Base-by-base conservation (phyloP, 2,797 vertebrate species). In the Ctenopoma multispine region DNA sequence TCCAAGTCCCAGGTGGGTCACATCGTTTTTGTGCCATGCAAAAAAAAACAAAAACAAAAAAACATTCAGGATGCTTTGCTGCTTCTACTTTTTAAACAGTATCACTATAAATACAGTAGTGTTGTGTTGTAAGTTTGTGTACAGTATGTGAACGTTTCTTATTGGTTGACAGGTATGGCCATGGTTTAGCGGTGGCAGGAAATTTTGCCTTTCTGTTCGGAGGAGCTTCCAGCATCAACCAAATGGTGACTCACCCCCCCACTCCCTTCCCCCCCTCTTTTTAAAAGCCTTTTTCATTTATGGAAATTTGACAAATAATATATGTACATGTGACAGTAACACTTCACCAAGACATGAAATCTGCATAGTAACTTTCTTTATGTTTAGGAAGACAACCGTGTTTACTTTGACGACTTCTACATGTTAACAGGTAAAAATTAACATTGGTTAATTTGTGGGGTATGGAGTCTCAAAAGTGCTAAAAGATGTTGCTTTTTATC, bases 351-450 rank as follows among this genome's bases (percentile, higher is more conserved):
- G 44, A 38, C 21, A 20, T 15, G 18, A 18, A 34, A 21, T 41
- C 5, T 15, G 10, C 4, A 13, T 53, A 36, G 29, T 31, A 31
- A 31, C 29, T 31, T 31, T 31, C 5, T 31, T n/a, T 23, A 24
- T 54, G 13, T 58, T 58, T 48, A 95, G 94, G 88, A 89, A 54
- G 83, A 83, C 56, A 55, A 69, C 23, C 77, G 72, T 36, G 62
- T 88, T 80, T 95, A 95, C 85, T 85, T 94, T 47, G 94, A 89
- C 50, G 94, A 95, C 88, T 95, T 96, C 89, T 94, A 94, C 92
- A 95, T 96, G 94, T 81, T 95, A 12, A 95, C 95, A 91, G 93
- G 95, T 95, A 90, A 4, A 43, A 57, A 38, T 20, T 0, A 34
- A 58, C 47, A 4, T 31, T 31, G 14, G 4, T 29, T 49, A 23